These are phyloP conservation scores for Aviceda subcristata DNA, from an alignment of 2,113 vertebrate species.

Conservation along the genomic window DNA sequence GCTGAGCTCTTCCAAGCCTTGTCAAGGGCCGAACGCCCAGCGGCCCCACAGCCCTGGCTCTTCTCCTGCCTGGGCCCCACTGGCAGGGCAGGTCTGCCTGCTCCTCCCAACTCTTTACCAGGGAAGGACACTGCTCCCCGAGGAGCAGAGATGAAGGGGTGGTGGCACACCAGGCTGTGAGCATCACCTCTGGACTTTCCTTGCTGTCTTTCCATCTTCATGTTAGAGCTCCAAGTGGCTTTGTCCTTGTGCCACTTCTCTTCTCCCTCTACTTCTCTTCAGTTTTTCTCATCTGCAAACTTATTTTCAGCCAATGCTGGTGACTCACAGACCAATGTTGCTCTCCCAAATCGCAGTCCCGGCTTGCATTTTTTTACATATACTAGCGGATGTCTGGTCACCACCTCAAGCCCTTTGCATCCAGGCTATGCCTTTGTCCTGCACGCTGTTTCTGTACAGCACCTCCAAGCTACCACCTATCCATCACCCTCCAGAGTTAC, in stretches of 20 bases:
- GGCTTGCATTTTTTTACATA: background rate
- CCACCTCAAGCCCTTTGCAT: background rate
- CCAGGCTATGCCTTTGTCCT: background rate
- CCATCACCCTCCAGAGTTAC: background rate
- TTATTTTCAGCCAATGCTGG: background rate
- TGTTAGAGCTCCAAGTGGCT: background rate
- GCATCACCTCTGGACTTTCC: background rate
- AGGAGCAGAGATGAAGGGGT: accelerated
- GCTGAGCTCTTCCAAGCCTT: background rate
- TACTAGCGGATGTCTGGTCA: background rate
- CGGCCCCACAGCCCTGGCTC: background rate
- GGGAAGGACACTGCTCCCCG: background rate
- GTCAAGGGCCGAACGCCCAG: background rate
- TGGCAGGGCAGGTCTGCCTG: background rate
- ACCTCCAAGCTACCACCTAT: background rate
- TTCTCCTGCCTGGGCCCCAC: background rate
- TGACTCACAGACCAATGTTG: accelerated
- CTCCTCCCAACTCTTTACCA: background rate
- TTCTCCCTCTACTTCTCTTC: background rate
- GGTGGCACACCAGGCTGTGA: background rate
- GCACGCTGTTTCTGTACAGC: background rate
- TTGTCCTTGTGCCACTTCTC: background rate
- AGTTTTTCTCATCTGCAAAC: background rate
- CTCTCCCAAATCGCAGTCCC: background rate
- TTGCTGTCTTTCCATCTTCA: background rate